Base-by-base conservation (phyloP, 2,113 vertebrate genomes). In the Acanthochromis polyacanthus region DNA sequence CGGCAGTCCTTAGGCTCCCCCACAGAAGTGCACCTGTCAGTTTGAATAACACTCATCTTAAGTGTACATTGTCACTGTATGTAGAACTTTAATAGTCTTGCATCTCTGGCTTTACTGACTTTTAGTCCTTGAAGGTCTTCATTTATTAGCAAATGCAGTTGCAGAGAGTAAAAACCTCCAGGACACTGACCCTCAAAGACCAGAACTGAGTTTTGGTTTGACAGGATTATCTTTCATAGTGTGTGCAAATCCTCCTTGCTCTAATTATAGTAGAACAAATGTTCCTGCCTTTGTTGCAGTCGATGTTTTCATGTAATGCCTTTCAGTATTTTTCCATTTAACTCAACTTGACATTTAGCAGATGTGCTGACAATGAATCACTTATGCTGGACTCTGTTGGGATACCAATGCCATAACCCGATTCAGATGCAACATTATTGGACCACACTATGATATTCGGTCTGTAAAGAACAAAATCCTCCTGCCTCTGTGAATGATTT, bases 401-500 rank as follows among this genome's bases (percentile, higher is more conserved):
- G 40, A 50, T 36, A 30, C 16, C 4, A 2, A 52, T 66, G 50
- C 58, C 11, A n/a, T 14, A 69, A 56, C 23, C n/a, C 10, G 22
- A 11, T 75, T 55, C 56, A 52, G 40, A 17, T 50, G 55, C 12
- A 28, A 53, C 20, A n/a, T 56, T 23, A 50, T 46, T 50, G 58
- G 23, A 71, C 51, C 48, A 9, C 40, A 30, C 71, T 12, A 15
- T 43, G 25, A 4, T 36, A 14, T 73, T 61, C 62, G 51, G 36
- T 25, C 43, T 28, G 32, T 7, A 23, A 17, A 1, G 40, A 71
- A 80, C 67, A 71, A 56, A 43, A 43, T 14, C 40, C 36, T 40
- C 12, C 70, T 14, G 22, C 9, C 11, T 46, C 19, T 67, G 57
- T 82, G 46, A 82, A 52, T 23, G 4, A 61, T 64, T 80, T 76